Evolutionary conservation across 2,113 vertebrate species (phyloP).

Genomic region (Cephalopterus ornatus): DNA sequence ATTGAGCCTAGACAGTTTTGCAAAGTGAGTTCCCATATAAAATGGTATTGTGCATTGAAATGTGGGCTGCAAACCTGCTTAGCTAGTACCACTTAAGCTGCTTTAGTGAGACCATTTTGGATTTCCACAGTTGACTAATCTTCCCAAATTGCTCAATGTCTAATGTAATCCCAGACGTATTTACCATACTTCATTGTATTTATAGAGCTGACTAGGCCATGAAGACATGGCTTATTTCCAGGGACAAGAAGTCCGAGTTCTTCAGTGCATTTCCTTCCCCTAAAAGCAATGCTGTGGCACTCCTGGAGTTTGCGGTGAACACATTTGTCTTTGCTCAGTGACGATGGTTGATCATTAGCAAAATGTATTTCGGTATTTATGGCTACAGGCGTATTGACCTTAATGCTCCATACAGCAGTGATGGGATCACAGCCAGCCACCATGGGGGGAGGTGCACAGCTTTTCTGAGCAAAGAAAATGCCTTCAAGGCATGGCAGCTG

Average conservation of each 20-base stretch:
- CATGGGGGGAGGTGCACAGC: not conserved
- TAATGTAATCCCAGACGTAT: conserved; percentile 49
- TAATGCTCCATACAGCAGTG: not conserved
- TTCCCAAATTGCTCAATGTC: conserved; percentile 32
- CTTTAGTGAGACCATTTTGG: conserved; percentile 45
- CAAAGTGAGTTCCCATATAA: not conserved
- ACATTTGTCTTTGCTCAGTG: conserved; percentile 52
- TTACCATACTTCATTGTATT: conserved; percentile 54
- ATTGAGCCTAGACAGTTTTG: conserved; percentile 26
- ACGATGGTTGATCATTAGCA: conserved; percentile 48
- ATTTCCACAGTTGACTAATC: conserved; percentile 52
- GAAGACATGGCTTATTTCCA: conserved; percentile 61
- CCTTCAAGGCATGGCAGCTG: not conserved
- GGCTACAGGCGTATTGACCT: conserved; percentile 41
- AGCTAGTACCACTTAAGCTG: conserved; percentile 44
- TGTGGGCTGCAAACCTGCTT: conserved; percentile 39
- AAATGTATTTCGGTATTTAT: conserved; percentile 58
- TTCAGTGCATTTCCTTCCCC: conserved; percentile 11
- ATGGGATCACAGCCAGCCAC: conserved; percentile 11
- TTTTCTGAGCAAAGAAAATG: not conserved
- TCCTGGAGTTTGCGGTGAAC: not conserved
- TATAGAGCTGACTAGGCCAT: conserved; percentile 47
- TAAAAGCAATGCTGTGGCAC: not conserved
- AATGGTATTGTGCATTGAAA: conserved; percentile 4
- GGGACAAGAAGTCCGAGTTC: conserved; percentile 21